Evolutionary conservation across 2,888 invertebrate genomes (phyloP).

Genomic region (Halictus ligatus): DNA sequence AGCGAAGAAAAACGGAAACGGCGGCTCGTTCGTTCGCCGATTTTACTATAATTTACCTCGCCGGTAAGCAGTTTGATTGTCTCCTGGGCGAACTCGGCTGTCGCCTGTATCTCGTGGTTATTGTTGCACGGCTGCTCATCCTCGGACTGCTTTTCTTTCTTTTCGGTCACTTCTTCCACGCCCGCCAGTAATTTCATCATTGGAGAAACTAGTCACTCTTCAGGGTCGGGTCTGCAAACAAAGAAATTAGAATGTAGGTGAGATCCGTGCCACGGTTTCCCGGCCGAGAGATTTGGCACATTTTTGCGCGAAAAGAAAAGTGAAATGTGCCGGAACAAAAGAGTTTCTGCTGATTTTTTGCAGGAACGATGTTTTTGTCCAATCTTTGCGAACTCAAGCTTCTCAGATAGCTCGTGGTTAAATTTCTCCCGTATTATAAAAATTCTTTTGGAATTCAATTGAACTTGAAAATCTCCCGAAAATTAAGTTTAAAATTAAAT

Average conservation of each 20-base stretch:
- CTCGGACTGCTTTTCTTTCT: constrained; percentile 63
- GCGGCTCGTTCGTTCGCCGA: background rate
- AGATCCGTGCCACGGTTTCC: background rate
- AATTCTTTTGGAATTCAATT: too few relatives aligned
- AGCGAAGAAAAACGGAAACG: background rate
- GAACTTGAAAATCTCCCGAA: too few relatives aligned
- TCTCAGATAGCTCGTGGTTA: too few relatives aligned
- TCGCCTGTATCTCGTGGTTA: constrained; percentile 70
- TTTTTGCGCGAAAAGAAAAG: background rate
- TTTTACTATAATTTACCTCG: constrained; percentile 71
- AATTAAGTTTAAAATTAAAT: too few relatives aligned
- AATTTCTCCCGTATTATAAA: too few relatives aligned
- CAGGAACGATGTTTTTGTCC: too few relatives aligned
- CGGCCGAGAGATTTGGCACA: background rate
- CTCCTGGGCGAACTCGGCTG: constrained; percentile 63
- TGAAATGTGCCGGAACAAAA: background rate
- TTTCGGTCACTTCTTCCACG: constrained; percentile 74
- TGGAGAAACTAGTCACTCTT: constrained; percentile 54
- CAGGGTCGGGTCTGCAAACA: constrained; percentile 23
- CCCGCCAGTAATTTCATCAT: constrained; percentile 84
- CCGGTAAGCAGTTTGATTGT: constrained; percentile 68
- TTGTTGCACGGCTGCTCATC: constrained; percentile 73
- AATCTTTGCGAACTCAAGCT: too few relatives aligned
- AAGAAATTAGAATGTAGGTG: background rate
- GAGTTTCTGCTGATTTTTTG: background rate